Evolutionary conservation across 2,888 invertebrate species (phyloP), one percentile per base, ranked within the genome.

Genomic region (Timema cristinae): DNA sequence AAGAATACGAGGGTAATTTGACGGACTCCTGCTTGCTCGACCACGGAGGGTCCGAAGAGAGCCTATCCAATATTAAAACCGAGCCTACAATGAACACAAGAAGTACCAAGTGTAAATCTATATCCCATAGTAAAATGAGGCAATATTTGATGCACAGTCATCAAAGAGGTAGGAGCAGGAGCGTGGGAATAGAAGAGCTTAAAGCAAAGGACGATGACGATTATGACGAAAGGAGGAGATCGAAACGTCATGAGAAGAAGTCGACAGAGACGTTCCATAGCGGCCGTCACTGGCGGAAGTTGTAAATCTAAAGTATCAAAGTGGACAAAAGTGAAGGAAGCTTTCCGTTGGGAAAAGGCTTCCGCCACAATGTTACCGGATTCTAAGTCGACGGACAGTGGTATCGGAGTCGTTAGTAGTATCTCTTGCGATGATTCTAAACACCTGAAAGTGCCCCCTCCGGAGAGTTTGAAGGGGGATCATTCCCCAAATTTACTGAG

Each of bases 271-370:
- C 71, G 71, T 32, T 73, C 74, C n/a, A 63, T 71, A 50, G 68
- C 67, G 11, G 71, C 61, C 15, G 71, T 67, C 54, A 49, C 59
- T 13, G 66, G 56, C 71, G 15, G 66, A 32, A 52, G 67, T 63
- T 67, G 66, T 50, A 79, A 79, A 71, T 85, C 89, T 0, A 90
- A 90, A 79, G 88, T 91, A 68, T 93, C 94, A 0, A 94, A 94
- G 79, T 95, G 94, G 94, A 93, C 93, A 0, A 90, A 90, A 82
- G 94, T 95, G 10, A 95, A 94, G 81, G 93, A 93, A 66, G 94
- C 94, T 13, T 92, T 94, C 78, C 92, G 91, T 77, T 93, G 93
- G 93, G 93, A 93, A 79, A 90, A 90, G 77, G 92, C 92, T 0
- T 72, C 84, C 47, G 78, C 76, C 8, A 74, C 72, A 9, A 74